These are phyloP conservation scores for Epistrophe grossulariae DNA, from an alignment of 2,888 invertebrate species.

Conservation along the genomic window DNA sequence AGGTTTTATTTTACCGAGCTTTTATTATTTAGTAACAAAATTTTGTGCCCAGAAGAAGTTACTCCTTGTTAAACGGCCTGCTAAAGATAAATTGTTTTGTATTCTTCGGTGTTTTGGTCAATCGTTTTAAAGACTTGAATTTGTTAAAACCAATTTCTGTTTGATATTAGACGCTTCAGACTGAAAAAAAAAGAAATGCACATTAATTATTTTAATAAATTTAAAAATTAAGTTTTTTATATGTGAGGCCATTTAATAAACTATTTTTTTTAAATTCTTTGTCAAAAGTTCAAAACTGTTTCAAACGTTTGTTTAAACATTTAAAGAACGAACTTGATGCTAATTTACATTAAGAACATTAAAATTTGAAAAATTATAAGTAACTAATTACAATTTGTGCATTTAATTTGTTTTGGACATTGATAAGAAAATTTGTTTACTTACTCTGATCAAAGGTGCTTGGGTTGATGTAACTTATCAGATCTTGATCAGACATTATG, in stretches of 20 bases:
- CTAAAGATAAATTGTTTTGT: constrained; percentile 39
- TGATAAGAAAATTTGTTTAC: constrained; percentile 75
- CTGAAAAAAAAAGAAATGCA: constrained; percentile 36
- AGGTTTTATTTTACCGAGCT: neutral
- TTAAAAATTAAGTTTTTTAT: too few relatives aligned
- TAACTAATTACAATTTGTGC: too few relatives aligned
- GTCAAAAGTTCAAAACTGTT: too few relatives aligned
- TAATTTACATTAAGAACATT: too few relatives aligned
- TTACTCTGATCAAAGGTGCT: constrained; percentile 94
- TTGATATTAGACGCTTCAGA: constrained; percentile 41
- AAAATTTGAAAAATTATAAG: too few relatives aligned
- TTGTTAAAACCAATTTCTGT: constrained; percentile 34
- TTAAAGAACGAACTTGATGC: too few relatives aligned
- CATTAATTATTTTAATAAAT: neutral
- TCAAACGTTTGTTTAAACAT: too few relatives aligned
- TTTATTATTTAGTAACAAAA: constrained; percentile 14
- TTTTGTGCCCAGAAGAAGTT: constrained; percentile 37
- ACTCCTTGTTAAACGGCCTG: constrained; percentile 23
- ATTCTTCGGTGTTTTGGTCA: constrained; percentile 55
- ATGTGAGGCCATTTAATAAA: too few relatives aligned
- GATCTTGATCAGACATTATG: constrained; percentile 94
- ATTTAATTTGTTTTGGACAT: too few relatives aligned
- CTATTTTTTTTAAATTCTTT: too few relatives aligned
- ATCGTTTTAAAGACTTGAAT: constrained; percentile 33
- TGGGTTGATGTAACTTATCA: constrained; percentile 94